These are phyloP conservation scores for Apomyelois bistriatella DNA, from an alignment of 2,888 invertebrate species.

Conservation along the genomic window DNA sequence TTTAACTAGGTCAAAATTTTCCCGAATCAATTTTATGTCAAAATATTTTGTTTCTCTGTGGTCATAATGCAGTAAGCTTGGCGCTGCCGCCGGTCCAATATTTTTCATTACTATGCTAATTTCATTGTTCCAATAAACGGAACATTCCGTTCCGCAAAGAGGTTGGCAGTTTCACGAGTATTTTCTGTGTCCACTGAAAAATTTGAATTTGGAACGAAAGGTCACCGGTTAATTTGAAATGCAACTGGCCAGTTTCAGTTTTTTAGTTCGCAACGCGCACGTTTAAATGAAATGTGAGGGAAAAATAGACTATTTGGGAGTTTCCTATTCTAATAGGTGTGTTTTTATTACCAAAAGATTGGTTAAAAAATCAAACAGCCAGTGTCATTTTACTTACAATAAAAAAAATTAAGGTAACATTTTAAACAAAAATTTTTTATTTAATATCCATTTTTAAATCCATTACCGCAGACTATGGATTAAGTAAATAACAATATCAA, in stretches of 20 bases:
- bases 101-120: slow-evolving; percentile 80
- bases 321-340: neutral
- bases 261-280: slow-evolving; percentile 32
- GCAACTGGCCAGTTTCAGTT: slow-evolving; percentile 63
- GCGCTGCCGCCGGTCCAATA: slow-evolving; percentile 48
- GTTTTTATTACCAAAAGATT: neutral
- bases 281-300: slow-evolving; percentile 37
- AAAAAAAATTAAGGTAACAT: too few relatives aligned
- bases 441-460: neutral
- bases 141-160: slow-evolving; percentile 63
- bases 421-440: too few relatives aligned
- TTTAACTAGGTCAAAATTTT: neutral
- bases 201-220: slow-evolving; percentile 68
- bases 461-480: neutral
- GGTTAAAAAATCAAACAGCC: too few relatives aligned
- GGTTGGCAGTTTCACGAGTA: slow-evolving; percentile 64
- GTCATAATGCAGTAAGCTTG: slow-evolving; percentile 27
- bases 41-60: slow-evolving; percentile 9
- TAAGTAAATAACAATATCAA: neutral
- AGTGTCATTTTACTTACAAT: too few relatives aligned
- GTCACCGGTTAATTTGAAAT: slow-evolving; percentile 69
- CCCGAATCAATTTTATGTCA: neutral
- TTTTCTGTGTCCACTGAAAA: slow-evolving; percentile 68
- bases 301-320: slow-evolving; percentile 20
- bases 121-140: slow-evolving; percentile 75